These are phyloP conservation scores for Gobius niger DNA, from an alignment of 2,113 vertebrate genomes.

Conservation along the genomic window DNA sequence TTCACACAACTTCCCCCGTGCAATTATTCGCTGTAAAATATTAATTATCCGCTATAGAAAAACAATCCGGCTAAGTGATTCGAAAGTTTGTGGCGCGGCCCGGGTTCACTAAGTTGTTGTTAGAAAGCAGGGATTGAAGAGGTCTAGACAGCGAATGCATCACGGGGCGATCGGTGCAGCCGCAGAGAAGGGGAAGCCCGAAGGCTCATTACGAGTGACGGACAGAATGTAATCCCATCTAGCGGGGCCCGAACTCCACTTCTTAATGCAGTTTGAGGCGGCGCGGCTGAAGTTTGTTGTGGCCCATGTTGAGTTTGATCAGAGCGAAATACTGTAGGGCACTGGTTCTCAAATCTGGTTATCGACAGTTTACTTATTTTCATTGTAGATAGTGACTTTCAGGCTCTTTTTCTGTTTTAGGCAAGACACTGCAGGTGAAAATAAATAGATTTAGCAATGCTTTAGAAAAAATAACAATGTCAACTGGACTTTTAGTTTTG, in stretches of 20 bases:
- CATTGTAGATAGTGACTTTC: no score
- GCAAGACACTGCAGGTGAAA: no score
- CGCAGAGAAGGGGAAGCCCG: not conserved
- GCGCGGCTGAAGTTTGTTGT: not conserved
- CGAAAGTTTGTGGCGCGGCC: not conserved
- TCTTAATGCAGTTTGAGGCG: slow-evolving; percentile 6
- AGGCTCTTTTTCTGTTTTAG: no score
- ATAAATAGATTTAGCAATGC: no score
- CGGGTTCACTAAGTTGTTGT: not conserved
- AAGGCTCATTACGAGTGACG: not conserved
- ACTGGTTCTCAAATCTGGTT: no score
- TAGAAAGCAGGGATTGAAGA: not conserved
- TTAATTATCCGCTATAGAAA: not conserved
- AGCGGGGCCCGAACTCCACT: not conserved
- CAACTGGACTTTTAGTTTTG: no score
- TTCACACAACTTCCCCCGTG: not conserved
- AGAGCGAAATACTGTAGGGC: not conserved
- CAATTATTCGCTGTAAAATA: not conserved
- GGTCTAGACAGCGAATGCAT: slow-evolving; percentile 1
- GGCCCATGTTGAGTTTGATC: not conserved
- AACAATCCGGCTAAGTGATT: not conserved
- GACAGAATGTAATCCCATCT: not conserved
- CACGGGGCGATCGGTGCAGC: slow-evolving; percentile 6
- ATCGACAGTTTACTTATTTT: no score
- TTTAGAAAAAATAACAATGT: no score